Conservation (phyloP, 1,140 invertebrate species). For the Anadara kagoshimensis region DNA sequence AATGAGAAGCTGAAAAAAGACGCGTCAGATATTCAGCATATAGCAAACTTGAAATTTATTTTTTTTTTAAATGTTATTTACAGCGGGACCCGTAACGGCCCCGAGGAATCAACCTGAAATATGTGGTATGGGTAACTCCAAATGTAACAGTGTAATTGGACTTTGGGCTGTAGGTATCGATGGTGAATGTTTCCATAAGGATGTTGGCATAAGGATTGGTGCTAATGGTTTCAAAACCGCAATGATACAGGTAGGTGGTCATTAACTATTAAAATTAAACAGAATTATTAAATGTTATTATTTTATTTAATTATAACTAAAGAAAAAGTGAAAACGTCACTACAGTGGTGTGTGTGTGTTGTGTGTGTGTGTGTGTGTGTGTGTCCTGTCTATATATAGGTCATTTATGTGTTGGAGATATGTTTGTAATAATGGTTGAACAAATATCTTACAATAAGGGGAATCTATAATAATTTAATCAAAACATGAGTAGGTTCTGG, state of each 20-base stretch:
- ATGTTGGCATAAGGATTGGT: conserved; percentile 35
- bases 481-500: too few relatives aligned
- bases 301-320: neutral
- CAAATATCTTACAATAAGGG: too few relatives aligned
- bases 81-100: conserved; percentile 1
- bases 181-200: conserved; percentile 34
- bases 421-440: neutral
- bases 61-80: neutral
- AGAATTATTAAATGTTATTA: neutral
- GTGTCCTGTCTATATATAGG: too few relatives aligned
- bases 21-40: too few relatives aligned
- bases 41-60: too few relatives aligned
- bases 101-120: neutral
- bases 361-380: too few relatives aligned
- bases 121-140: conserved; percentile 32
- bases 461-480: too few relatives aligned
- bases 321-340: neutral
- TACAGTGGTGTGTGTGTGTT: too few relatives aligned
- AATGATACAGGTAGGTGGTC: conserved; percentile 33
- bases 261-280: neutral
- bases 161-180: conserved; percentile 35
- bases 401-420: conserved; percentile 6
- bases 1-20: too few relatives aligned
- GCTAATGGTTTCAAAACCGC: conserved; percentile 20
- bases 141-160: conserved; percentile 35